phyloP scores from a whole-genome alignment of 2,797 vertebrate species.

The Etheostoma nigrum region DNA sequence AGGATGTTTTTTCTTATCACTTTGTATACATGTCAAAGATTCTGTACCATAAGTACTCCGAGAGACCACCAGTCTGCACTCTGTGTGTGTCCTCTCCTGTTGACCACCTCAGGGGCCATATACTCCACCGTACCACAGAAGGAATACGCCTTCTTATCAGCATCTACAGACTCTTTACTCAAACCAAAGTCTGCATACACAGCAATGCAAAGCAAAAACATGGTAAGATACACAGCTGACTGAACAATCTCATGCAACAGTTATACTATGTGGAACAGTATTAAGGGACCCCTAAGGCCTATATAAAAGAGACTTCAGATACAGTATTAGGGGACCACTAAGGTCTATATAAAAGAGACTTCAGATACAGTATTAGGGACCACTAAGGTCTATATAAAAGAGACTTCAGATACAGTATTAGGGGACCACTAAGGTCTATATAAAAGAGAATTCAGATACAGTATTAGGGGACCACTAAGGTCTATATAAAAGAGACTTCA shows the following conservation, averaged over 20 bases:
- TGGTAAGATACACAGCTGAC: not conserved
- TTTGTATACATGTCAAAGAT: not conserved
- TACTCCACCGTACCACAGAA: slow-evolving; percentile 99
- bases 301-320: too few relatives aligned
- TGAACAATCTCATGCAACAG: not conserved
- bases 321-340: too few relatives aligned
- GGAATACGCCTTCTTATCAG: slow-evolving; percentile 98
- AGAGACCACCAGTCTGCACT: slow-evolving; percentile 99
- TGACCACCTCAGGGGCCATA: slow-evolving; percentile 99
- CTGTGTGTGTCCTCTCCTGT: slow-evolving; percentile 97
- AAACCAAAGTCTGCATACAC: slow-evolving; percentile 93
- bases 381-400: too few relatives aligned
- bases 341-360: too few relatives aligned
- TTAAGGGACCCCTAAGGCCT: too few relatives aligned
- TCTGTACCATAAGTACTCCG: slow-evolving; percentile 95
- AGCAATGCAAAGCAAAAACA: slow-evolving; percentile 22
- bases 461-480: too few relatives aligned
- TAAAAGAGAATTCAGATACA: too few relatives aligned
- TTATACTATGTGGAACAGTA: not conserved
- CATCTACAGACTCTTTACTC: slow-evolving; percentile 99
- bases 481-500: too few relatives aligned
- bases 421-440: too few relatives aligned
- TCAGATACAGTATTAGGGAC: too few relatives aligned
- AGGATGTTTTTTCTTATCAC: too few relatives aligned
- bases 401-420: too few relatives aligned